Evolutionary conservation across 2,113 vertebrate genomes (phyloP).

Genomic region (Forbesichthys agassizii): DNA sequence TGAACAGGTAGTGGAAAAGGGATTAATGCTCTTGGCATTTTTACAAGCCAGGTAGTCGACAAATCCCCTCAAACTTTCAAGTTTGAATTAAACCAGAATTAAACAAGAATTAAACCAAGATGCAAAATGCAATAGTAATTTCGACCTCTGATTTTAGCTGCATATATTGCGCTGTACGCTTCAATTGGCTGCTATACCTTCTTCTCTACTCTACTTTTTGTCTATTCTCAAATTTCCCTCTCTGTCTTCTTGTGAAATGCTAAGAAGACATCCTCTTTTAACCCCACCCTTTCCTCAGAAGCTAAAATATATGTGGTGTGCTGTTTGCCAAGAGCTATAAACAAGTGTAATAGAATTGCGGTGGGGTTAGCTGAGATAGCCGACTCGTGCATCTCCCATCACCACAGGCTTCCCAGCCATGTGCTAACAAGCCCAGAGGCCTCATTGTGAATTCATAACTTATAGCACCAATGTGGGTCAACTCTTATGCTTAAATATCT

Average conservation of each 20-base stretch:
- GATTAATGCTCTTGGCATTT: conserved; percentile 19
- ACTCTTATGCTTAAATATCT: conserved; percentile 36
- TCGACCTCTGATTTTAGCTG: not conserved
- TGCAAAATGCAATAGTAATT: not conserved
- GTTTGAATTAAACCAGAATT: too few relatives aligned
- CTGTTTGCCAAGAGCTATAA: conserved; percentile 73
- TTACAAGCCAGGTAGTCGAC: conserved; percentile 14
- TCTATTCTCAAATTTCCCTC: conserved; percentile 51
- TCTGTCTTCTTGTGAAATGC: conserved; percentile 63
- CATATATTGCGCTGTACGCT: conserved; percentile 18
- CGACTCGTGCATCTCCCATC: conserved; percentile 58
- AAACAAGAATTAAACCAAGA: too few relatives aligned
- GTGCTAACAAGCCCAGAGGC: conserved; percentile 69
- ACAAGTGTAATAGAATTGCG: conserved; percentile 74
- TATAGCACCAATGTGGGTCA: conserved; percentile 70
- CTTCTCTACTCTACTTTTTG: conserved; percentile 32
- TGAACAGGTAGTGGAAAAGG: conserved; percentile 21
- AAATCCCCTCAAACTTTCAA: conserved; percentile 33
- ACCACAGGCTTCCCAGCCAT: conserved; percentile 50
- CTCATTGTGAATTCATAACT: conserved; percentile 66
- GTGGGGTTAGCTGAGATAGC: conserved; percentile 63
- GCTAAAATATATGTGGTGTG: conserved; percentile 62
- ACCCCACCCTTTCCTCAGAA: conserved; percentile 57
- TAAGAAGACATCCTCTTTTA: conserved; percentile 59
- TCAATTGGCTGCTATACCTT: conserved; percentile 29